A percentile compares a stretch with the other conserved stretches of the same genome.
These are phyloP conservation scores for Drosophila nigrodunni DNA, from an alignment of 1,140 invertebrate species.

Conservation along the genomic window DNA sequence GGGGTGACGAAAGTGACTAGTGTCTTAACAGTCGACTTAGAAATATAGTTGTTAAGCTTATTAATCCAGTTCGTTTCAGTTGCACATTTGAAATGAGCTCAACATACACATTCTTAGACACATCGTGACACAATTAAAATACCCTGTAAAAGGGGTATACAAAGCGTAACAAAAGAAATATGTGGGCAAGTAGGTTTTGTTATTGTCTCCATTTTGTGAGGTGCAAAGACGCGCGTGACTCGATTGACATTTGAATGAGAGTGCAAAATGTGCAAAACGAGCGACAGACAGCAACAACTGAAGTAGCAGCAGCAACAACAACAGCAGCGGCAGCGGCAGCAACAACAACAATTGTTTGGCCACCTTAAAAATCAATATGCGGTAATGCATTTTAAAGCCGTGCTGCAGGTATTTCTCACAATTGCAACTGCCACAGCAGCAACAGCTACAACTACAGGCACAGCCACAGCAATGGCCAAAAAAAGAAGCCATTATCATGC, in stretches of 20 bases:
- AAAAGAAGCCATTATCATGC: slow-evolving; percentile 45
- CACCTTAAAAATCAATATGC: slow-evolving; percentile 65
- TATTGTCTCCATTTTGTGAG: slow-evolving; percentile 42
- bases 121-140: slow-evolving; percentile 36
- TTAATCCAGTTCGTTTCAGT: not conserved
- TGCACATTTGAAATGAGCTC: not conserved
- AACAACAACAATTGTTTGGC: slow-evolving; percentile 38
- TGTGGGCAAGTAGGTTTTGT: slow-evolving; percentile 62
- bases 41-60: slow-evolving; percentile 8
- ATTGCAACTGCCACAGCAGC: slow-evolving; percentile 35
- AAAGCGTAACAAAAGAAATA: slow-evolving; percentile 32
- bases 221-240: slow-evolving; percentile 63
- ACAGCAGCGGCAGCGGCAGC: slow-evolving; percentile 10
- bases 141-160: slow-evolving; percentile 17
- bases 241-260: slow-evolving; percentile 80
- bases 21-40: not conserved
- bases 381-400: slow-evolving; percentile 67
- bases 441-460: slow-evolving; percentile 38
- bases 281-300: slow-evolving; percentile 42
- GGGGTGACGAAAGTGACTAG: no score
- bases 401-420: slow-evolving; percentile 65
- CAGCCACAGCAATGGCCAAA: slow-evolving; percentile 44
- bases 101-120: not conserved
- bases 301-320: slow-evolving; percentile 24
- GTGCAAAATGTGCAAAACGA: slow-evolving; percentile 72